Evolutionary conservation across 1,140 invertebrate species (phyloP).

Genomic region (Drosophila nikananu): DNA sequence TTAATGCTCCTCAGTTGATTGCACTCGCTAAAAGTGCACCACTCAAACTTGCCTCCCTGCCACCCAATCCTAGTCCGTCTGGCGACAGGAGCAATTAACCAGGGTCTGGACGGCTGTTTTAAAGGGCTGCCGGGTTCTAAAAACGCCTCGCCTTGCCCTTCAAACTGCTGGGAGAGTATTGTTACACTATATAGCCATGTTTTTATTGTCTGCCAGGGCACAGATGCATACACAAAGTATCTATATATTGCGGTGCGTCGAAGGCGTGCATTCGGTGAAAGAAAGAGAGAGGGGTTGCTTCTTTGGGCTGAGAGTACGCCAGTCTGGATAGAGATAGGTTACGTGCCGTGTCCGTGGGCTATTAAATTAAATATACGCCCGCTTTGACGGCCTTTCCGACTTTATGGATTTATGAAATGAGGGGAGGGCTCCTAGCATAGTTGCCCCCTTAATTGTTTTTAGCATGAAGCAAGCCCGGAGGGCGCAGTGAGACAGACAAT

Average conservation of each 20-base stretch:
- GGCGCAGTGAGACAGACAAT: constrained; percentile 5
- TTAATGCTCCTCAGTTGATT: constrained; percentile 36
- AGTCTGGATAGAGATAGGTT: constrained; percentile 46
- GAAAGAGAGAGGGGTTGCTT: background rate
- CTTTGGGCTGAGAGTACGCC: constrained; percentile 7
- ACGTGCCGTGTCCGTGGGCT: constrained; percentile 57
- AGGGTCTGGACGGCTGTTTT: constrained; percentile 8
- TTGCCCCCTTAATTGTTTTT: constrained; percentile 43
- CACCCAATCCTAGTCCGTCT: constrained; percentile 1
- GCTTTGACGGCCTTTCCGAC: constrained; percentile 51
- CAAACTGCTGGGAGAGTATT: constrained; percentile 54
- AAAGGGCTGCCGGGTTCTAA: background rate
- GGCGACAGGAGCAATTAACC: constrained; percentile 42
- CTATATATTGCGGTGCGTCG: constrained; percentile 19
- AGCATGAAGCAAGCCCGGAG: constrained; percentile 27
- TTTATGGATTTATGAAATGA: constrained; percentile 66
- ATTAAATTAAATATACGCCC: constrained; percentile 74
- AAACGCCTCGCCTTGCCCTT: constrained; percentile 60
- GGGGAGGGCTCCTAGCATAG: constrained; percentile 8
- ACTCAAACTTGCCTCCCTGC: constrained; percentile 6
- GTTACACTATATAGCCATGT: constrained; percentile 30
- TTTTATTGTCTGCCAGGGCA: constrained; percentile 64
- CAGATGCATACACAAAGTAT: constrained; percentile 34
- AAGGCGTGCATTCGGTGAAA: background rate
- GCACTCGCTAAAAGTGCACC: constrained; percentile 42